Evolutionary conservation across 2,797 vertebrate genomes (phyloP).

Genomic region (Notamacropus eugenii): DNA sequence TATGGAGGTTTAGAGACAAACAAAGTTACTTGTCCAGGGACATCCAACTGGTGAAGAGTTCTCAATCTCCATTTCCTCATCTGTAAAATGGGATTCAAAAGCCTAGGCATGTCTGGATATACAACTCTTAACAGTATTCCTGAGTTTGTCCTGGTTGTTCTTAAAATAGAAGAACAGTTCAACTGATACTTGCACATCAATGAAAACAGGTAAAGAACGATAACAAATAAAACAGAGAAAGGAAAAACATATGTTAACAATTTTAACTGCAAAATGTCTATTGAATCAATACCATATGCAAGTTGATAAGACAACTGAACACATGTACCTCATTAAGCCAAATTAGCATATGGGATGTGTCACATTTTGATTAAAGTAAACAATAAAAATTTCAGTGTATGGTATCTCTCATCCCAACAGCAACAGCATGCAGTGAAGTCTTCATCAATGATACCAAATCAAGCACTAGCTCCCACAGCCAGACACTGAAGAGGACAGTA

Average conservation of each 20-base stretch:
- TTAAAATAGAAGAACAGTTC: not conserved
- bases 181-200: not conserved
- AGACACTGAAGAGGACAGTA: accelerated
- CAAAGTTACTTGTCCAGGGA: not conserved
- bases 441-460: not conserved
- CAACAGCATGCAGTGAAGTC: not conserved
- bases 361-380: slow-evolving; percentile 69
- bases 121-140: not conserved
- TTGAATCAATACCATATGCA: slow-evolving; percentile 56
- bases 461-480: not conserved
- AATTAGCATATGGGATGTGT: slow-evolving; percentile 65
- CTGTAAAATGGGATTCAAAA: not conserved
- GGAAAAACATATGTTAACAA: slow-evolving; percentile 25
- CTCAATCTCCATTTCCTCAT: not conserved
- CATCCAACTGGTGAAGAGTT: not conserved
- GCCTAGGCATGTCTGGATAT: not conserved
- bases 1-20: not conserved
- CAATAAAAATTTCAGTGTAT: slow-evolving; percentile 42
- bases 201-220: slow-evolving; percentile 52
- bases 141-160: not conserved
- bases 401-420: slow-evolving; percentile 9
- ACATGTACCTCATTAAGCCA: slow-evolving; percentile 65
- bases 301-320: slow-evolving; percentile 54
- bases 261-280: slow-evolving; percentile 4
- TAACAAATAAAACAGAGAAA: slow-evolving; percentile 5